phyloP scores from a whole-genome alignment of 1,140 invertebrate genomes.

The Atta colombica region DNA sequence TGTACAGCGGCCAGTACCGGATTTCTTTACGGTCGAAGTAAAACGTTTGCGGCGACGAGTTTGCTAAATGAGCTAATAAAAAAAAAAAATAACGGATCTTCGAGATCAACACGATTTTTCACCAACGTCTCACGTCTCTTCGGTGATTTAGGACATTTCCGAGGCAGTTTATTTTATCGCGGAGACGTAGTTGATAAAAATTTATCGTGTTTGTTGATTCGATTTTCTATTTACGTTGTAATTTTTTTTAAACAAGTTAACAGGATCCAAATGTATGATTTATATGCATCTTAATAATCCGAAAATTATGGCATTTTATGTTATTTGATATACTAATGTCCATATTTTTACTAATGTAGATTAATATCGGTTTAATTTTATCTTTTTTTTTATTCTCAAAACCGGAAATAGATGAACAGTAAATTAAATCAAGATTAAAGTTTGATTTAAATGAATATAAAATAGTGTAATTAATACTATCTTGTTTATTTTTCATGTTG shows the following conservation, averaged over 20 bases:
- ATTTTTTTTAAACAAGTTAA: not conserved
- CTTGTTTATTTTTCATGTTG: not conserved
- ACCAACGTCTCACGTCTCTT: not conserved
- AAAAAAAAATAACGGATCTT: conserved; percentile 31
- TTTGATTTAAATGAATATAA: too few relatives aligned
- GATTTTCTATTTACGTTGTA: not conserved
- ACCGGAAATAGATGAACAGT: too few relatives aligned
- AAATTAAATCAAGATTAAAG: too few relatives aligned
- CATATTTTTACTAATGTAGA: too few relatives aligned
- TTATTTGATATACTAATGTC: not conserved
- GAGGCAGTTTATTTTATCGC: conserved; percentile 24
- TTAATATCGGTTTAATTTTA: too few relatives aligned
- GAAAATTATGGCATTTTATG: not conserved
- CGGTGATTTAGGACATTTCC: conserved; percentile 39
- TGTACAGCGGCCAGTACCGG: not conserved
- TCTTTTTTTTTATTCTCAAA: too few relatives aligned
- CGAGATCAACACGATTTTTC: conserved; percentile 36
- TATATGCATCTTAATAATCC: not conserved
- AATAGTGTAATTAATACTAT: not conserved
- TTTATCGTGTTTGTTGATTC: conserved; percentile 33
- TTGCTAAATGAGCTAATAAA: conserved; percentile 32
- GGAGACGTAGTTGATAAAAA: not conserved
- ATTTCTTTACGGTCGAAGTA: conserved; percentile 39
- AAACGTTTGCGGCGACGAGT: conserved; percentile 19
- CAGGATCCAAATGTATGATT: not conserved